Base-by-base conservation (phyloP, 2,888 invertebrate genomes). In the Cremastinae sp. region DNA sequence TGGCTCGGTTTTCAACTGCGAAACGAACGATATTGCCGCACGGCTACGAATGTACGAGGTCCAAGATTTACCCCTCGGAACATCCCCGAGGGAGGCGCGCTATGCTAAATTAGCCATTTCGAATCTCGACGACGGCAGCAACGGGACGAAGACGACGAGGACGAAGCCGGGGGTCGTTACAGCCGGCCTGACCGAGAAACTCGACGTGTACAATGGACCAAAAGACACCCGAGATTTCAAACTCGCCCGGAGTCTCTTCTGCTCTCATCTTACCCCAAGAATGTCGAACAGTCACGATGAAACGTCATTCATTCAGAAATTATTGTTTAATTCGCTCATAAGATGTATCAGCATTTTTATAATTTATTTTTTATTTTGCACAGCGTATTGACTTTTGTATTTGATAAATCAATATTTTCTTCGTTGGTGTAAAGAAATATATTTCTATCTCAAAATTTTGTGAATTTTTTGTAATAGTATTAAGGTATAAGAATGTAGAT, bases 101-200 rank as follows among this genome's bases (percentile, higher is more conserved):
- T 85, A 77, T 78, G 87, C 84, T 84, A 87, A 89, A 89, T 89
- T 89, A 89, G 89, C 88, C 88, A 86, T 89, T 89, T 88, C 87
- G 86, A 89, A 89, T 89, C 88, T 86, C 87, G 70, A 82, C 83
- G 75, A 81, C 79, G 73, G 66, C 64, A 82, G 83, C 84, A 82
- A 80, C 56, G 47, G 61, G 61, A 45, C 41, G 36, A 43, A 45
- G 58, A 70, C 56, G 34, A 49, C 45, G 22, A 68, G 58, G 68
- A 58, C 56, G 45, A 66, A 34, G 36, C 16, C 28, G 56, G 58
- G 65, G 64, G 34, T 84, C 81, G 81, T 82, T 81, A 81, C 79
- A 71, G 78, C 72, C 71, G 78, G 72, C 64, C 78, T 51, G 76
- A 78, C 49, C 38, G 64, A 72, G 62, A 64, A 74, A 69, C 14